Evolutionary conservation across 2,888 invertebrate genomes (phyloP).

Genomic region (Thereva unica): DNA sequence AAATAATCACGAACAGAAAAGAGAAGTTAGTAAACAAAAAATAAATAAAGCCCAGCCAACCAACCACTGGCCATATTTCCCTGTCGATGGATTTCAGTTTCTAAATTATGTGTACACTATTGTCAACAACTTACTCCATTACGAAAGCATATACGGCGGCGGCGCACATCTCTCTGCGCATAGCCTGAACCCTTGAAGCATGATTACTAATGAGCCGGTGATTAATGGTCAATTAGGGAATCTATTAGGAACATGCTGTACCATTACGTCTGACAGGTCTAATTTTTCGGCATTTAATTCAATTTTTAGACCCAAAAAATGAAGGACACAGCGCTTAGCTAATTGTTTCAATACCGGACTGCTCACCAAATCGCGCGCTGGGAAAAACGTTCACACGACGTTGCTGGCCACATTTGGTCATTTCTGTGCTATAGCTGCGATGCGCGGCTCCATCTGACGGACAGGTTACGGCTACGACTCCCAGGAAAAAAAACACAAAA

Average conservation of each 20-base stretch:
- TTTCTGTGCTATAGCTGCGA: constrained; percentile 5
- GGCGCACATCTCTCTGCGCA: background rate
- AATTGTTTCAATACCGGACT: constrained; percentile 30
- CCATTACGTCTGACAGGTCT: constrained; percentile 29
- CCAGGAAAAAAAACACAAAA: constrained; percentile 19
- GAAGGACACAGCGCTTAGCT: constrained; percentile 29
- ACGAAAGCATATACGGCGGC: background rate
- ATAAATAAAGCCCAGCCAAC: too few species aligned
- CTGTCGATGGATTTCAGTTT: too few species aligned
- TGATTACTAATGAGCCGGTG: constrained; percentile 20
- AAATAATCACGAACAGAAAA: too few species aligned
- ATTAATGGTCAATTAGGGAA: constrained; percentile 33
- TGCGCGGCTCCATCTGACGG: background rate
- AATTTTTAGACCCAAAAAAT: constrained; percentile 20
- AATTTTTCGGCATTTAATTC: constrained; percentile 34
- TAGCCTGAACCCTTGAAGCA: background rate
- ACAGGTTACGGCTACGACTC: background rate
- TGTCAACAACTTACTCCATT: constrained; percentile 7
- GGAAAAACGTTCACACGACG: background rate
- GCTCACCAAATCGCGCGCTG: constrained; percentile 2
- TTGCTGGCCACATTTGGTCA: constrained; percentile 10
- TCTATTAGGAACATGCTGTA: constrained; percentile 15
- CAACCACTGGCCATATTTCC: too few species aligned
- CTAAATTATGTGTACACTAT: too few species aligned
- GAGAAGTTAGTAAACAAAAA: too few species aligned